Conservation (phyloP, 2,797 vertebrate genomes). For the Cirrhinus mrigala region DNA sequence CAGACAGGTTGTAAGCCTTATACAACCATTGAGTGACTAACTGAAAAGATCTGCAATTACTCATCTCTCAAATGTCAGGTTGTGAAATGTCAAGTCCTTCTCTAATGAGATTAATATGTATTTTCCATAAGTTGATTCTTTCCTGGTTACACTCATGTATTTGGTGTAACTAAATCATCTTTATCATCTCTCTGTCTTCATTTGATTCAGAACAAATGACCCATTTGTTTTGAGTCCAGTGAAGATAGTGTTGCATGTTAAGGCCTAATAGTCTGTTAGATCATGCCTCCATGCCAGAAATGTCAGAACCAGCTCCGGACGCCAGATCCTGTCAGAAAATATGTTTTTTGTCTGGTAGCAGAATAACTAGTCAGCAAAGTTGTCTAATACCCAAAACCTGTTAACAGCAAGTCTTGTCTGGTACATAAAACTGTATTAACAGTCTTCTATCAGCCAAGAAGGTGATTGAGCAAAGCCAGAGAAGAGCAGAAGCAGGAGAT, state of each 20-base stretch:
- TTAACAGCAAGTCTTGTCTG: too few species aligned
- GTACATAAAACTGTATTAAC: too few species aligned
- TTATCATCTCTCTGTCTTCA: constrained; percentile 65
- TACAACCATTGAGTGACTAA: constrained; percentile 66
- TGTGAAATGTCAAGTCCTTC: constrained; percentile 70
- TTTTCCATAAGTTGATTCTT: constrained; percentile 81
- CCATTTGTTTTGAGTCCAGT: constrained; percentile 42
- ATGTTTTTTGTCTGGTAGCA: too few species aligned
- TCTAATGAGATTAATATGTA: constrained; percentile 77
- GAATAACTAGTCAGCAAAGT: too few species aligned
- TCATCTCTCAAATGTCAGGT: constrained; percentile 76
- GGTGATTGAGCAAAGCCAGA: too few species aligned
- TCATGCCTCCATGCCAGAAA: too few species aligned
- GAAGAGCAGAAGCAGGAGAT: too few species aligned
- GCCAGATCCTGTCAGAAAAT: too few species aligned
- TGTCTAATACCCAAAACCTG: too few species aligned
- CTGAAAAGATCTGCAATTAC: constrained; percentile 76
- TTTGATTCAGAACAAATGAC: constrained; percentile 71
- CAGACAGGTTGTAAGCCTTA: constrained; percentile 66
- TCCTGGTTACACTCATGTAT: constrained; percentile 62
- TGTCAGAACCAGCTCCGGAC: too few species aligned
- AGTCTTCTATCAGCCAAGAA: too few species aligned
- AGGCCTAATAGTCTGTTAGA: not conserved
- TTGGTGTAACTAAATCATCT: constrained; percentile 60
- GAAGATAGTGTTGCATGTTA: too few species aligned